A percentile compares a stretch with the other conserved stretches of the same genome.
These are phyloP conservation scores for Torymus aiolomorphi DNA, from an alignment of 2,888 invertebrate species.

Conservation along the genomic window DNA sequence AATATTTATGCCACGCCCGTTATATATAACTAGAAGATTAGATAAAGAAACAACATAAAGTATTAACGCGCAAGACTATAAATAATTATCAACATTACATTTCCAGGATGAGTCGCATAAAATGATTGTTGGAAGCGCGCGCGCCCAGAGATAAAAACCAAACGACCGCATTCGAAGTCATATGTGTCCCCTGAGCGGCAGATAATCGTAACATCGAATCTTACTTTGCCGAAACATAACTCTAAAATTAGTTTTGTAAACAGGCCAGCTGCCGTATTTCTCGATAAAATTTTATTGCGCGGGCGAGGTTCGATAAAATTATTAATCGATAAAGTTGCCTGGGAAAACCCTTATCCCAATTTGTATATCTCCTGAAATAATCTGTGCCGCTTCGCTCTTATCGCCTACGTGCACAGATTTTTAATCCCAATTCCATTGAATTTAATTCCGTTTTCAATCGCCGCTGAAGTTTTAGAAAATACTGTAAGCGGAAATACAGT, in stretches of 20 bases:
- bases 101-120: neutral
- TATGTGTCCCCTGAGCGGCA: slow-evolving; percentile 49
- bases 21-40: too few species aligned
- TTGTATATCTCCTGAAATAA: neutral
- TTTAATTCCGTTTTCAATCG: too few species aligned
- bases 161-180: slow-evolving; percentile 17
- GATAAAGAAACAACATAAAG: too few species aligned
- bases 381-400: too few species aligned
- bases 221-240: slow-evolving; percentile 50
- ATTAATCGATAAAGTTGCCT: slow-evolving; percentile 10
- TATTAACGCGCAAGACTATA: neutral
- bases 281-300: slow-evolving; percentile 31
- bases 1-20: too few species aligned
- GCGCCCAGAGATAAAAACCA: slow-evolving; percentile 17
- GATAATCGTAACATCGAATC: slow-evolving; percentile 64
- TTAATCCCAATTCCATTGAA: too few species aligned
- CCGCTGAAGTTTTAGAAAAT: too few species aligned
- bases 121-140: neutral
- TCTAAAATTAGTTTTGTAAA: slow-evolving; percentile 32
- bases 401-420: too few species aligned
- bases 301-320: slow-evolving; percentile 12
- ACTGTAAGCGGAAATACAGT: too few species aligned
- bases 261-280: neutral
- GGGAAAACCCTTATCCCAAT: neutral
- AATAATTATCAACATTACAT: slow-evolving; percentile 4